Evolutionary conservation across 2,888 invertebrate genomes (phyloP).

Genomic region (Drosophila sordidapex): DNA sequence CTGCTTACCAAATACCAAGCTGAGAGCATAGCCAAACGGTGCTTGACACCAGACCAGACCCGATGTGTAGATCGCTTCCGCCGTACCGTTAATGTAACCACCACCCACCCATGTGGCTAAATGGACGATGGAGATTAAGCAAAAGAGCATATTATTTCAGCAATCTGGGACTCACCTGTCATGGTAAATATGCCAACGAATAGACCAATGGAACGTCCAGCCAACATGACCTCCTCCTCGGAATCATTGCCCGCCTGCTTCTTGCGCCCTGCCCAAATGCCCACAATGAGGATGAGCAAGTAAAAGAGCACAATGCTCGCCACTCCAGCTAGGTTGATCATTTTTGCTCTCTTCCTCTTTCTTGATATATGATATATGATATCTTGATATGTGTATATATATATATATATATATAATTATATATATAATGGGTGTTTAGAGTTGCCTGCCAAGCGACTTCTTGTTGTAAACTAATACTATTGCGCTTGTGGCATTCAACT

Average conservation of each 20-base stretch:
- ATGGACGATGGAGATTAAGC: constrained; percentile 34
- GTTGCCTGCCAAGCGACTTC: constrained; percentile 1
- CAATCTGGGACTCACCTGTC: constrained; percentile 90
- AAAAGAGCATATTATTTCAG: not conserved
- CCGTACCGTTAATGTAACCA: constrained; percentile 99
- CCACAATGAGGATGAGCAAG: constrained; percentile 96
- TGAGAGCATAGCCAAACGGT: constrained; percentile 99
- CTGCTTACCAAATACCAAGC: constrained; percentile 94
- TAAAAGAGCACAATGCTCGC: constrained; percentile 98
- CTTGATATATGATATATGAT: constrained; percentile 30
- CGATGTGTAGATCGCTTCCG: constrained; percentile 97
- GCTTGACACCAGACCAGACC: constrained; percentile 99
- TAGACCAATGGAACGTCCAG: constrained; percentile 97
- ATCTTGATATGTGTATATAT: not conserved
- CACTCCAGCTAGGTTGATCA: constrained; percentile 96
- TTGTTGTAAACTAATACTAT: constrained; percentile 46
- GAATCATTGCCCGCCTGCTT: constrained; percentile 94
- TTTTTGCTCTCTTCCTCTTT: constrained; percentile 78
- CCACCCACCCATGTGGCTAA: constrained; percentile 99
- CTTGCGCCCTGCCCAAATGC: constrained; percentile 98
- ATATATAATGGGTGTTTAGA: constrained; percentile 2
- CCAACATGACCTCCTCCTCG: constrained; percentile 99
- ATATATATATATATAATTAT: constrained; percentile 11
- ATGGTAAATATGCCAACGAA: constrained; percentile 99
- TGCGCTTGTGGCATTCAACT: constrained; percentile 38